Evolutionary conservation across 2,888 invertebrate species (phyloP).

Genomic region (Hyalella azteca): DNA sequence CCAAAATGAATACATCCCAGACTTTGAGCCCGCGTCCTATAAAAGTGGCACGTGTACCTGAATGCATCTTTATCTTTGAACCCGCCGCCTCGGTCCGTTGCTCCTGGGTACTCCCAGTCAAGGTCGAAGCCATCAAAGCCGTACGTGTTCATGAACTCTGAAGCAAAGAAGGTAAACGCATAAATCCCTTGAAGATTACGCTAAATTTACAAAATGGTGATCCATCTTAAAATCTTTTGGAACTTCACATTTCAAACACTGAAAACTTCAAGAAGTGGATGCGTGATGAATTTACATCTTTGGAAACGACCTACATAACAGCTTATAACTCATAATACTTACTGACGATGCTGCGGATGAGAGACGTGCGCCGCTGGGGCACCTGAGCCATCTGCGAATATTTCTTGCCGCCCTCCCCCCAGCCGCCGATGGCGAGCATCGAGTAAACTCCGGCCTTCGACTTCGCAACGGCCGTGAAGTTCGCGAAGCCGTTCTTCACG

Average conservation of each 20-base stretch:
- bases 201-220: too few relatives aligned
- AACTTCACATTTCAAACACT: too few relatives aligned
- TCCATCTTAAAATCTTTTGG: too few relatives aligned
- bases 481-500: conserved; percentile 73
- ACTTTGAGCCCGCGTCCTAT: too few relatives aligned
- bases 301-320: too few relatives aligned
- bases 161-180: neutral
- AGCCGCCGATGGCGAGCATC: conserved; percentile 84
- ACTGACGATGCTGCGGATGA: conserved; percentile 75
- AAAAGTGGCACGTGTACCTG: conserved; percentile 42
- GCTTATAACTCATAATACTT: neutral
- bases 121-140: conserved; percentile 76
- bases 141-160: conserved; percentile 67
- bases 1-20: too few relatives aligned
- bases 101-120: conserved; percentile 73
- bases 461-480: conserved; percentile 76
- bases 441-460: conserved; percentile 77
- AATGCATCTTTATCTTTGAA: conserved; percentile 63
- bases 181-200: too few relatives aligned
- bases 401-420: conserved; percentile 88
- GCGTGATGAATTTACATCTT: too few relatives aligned
- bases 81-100: conserved; percentile 67
- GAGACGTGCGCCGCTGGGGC: conserved; percentile 72
- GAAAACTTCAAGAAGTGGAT: too few relatives aligned
- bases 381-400: conserved; percentile 82